Evolutionary conservation across 2,888 invertebrate species (phyloP), one percentile per base, ranked within the genome.

Genomic region (Tipula unca): DNA sequence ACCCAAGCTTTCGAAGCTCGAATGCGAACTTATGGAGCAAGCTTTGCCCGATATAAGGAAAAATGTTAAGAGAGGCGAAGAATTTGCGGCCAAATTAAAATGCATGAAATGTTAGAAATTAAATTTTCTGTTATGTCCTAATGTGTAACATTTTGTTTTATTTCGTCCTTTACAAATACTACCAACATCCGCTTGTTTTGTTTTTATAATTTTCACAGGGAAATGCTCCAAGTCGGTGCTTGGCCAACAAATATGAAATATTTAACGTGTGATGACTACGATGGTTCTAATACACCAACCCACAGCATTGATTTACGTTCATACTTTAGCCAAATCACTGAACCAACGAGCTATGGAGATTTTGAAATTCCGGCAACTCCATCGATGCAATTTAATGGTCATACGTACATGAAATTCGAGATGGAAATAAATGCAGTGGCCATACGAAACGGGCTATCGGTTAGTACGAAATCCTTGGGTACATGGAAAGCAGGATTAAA

Each of bases 401-500:
- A 93, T 87, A 95, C 95, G 89, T 94, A 92, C 87, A 95, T 95
- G 93, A 94, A 94, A 88, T 96, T 96, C 87, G 93, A 92, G 87
- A 95, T 95, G 91, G 94, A 94, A 88, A 89, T 96, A 85, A 93
- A 93, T 87, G 94, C 94, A 36, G 93, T 96, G 35, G 93, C 94
- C 14, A 94, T 96, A 36, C 92, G 94, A 88, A 94, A 94, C 87
- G 95, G 95, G 0, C 94, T 94, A 85, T 93, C 95, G 0, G 94
- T 95, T 85, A 95, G 95, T 87, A 94, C 95, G 82, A 93, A 93
- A 86, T 91, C 92, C 17, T 91, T 96, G 86, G 97, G 96, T 69
- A 93, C 93, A 3, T 97, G 97, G 97, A 93, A 93, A 88, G 95
- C 96, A 14, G 95, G 96, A 29, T 92, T 96, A 32, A 92, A 94